These are phyloP conservation scores for Anableps anableps DNA, from an alignment of 2,797 vertebrate species.

Conservation along the genomic window DNA sequence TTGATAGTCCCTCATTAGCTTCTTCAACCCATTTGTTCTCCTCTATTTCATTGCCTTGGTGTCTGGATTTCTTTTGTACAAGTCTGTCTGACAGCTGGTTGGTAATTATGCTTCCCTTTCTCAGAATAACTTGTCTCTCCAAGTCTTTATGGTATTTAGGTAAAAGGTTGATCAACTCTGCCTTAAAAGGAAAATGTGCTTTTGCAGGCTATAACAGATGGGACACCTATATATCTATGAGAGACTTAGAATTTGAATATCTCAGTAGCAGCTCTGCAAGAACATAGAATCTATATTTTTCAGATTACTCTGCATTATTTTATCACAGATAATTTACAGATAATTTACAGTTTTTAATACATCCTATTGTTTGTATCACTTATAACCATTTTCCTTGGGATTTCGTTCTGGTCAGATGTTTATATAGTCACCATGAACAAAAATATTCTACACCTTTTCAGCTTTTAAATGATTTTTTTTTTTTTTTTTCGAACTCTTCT, in stretches of 20 bases:
- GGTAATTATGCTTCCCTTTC: slow-evolving; percentile 42
- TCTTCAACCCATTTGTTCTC: slow-evolving; percentile 26
- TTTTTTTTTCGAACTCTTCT: too few species aligned
- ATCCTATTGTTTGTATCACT: neutral
- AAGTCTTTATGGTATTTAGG: slow-evolving; percentile 56
- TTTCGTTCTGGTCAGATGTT: too few species aligned
- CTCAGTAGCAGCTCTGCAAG: neutral
- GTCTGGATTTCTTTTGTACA: slow-evolving; percentile 45
- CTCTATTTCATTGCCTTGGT: slow-evolving; percentile 15
- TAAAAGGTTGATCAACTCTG: slow-evolving; percentile 49
- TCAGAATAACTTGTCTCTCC: slow-evolving; percentile 26
- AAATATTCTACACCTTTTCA: too few species aligned
- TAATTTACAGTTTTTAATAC: neutral
- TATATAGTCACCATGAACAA: too few species aligned
- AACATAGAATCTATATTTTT: neutral
- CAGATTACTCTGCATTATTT: neutral
- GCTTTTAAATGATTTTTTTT: too few species aligned
- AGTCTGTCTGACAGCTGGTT: slow-evolving; percentile 38
- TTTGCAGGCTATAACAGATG: slow-evolving; percentile 25
- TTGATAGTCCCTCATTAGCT: slow-evolving; percentile 44
- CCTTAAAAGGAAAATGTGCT: slow-evolving; percentile 16
- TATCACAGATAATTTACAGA: neutral
- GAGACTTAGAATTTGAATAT: neutral
- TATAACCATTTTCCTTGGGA: too few species aligned
- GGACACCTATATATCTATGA: neutral